A percentile compares a stretch with the other conserved stretches of the same genome.
phyloP scores from a whole-genome alignment of 1,140 invertebrate species.

The Heliothis subflexa region DNA sequence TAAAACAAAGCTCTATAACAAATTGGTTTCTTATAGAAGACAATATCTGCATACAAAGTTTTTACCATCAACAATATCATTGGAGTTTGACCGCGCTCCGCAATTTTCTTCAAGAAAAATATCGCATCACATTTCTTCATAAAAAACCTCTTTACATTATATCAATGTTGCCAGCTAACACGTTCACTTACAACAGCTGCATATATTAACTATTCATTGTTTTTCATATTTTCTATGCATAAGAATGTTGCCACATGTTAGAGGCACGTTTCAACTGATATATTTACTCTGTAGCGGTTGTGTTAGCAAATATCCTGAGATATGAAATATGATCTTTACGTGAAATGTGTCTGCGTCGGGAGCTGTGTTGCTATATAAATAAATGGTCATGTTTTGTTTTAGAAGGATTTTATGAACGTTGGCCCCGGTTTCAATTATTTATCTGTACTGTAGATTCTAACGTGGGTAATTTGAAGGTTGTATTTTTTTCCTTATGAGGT shows the following conservation, averaged over 20 bases:
- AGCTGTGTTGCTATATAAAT: conserved; percentile 14
- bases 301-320: conserved; percentile 18
- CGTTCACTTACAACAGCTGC: conserved; percentile 30
- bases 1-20: too few relatives aligned
- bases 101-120: not conserved
- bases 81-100: not conserved
- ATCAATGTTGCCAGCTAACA: conserved; percentile 17
- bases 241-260: conserved; percentile 23
- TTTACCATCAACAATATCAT: too few relatives aligned
- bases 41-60: too few relatives aligned
- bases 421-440: not conserved
- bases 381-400: conserved; percentile 22
- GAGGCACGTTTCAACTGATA: conserved; percentile 14
- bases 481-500: too few relatives aligned
- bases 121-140: not conserved
- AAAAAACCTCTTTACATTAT: conserved; percentile 15
- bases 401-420: not conserved
- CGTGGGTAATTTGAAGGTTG: too few relatives aligned
- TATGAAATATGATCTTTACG: conserved; percentile 37
- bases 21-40: too few relatives aligned
- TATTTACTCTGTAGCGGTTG: conserved; percentile 29
- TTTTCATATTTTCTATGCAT: conserved; percentile 46
- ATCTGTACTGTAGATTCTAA: not conserved
- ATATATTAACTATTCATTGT: conserved; percentile 43
- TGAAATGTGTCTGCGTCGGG: conserved; percentile 19